Base-by-base conservation (phyloP, 2,888 invertebrate genomes). In the Drosophila falleni region DNA sequence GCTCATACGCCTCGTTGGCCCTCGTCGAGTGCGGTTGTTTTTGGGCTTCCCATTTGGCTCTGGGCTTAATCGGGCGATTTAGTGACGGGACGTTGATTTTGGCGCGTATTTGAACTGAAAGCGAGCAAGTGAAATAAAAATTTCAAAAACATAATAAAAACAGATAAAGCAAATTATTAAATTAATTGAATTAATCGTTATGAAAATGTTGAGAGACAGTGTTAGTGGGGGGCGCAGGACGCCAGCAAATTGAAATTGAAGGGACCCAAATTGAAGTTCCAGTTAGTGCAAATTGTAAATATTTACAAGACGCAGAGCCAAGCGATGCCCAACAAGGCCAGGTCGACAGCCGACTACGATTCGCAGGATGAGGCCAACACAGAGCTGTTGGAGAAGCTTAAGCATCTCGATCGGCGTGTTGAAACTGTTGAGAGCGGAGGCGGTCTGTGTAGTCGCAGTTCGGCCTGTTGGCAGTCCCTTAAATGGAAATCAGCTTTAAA, bases 401-500 rank as follows among this genome's bases (percentile, higher is more conserved):
- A 93, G 75, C 89, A 91, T 66, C 84, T 93, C 70, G 92, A 93
- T 80, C 90, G 91, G n/a, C 91, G 91, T 3, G 90, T 83, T 3
- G 91, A 91, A 74, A 77, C 81, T 16, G 89, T 76, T 6, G 90
- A 91, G 42, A 80, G 68, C 29, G 81, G 70, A 5, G 59, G 59
- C 19, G 93, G 91, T 94, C 94, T 94, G 1, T 89, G 86, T 62
- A 76, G 78, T 44, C 81, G 89, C 61, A 93, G 93, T 42, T 49
- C 71, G 26, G 85, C 78, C 67, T 93, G 93, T 65, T 93, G 95
- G 81, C 94, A 95, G 49, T 82, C 90, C 23, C 77, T 92, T 10
- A 92, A 92, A 89, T 94, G 96, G 54, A 95, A 96, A 90, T 94
- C 94, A 15, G 95, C 95, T 13, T 90, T 96, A 54, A 95, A 96